Base-by-base conservation (phyloP, 2,797 vertebrate species). In the Anomalospiza imberbis region DNA sequence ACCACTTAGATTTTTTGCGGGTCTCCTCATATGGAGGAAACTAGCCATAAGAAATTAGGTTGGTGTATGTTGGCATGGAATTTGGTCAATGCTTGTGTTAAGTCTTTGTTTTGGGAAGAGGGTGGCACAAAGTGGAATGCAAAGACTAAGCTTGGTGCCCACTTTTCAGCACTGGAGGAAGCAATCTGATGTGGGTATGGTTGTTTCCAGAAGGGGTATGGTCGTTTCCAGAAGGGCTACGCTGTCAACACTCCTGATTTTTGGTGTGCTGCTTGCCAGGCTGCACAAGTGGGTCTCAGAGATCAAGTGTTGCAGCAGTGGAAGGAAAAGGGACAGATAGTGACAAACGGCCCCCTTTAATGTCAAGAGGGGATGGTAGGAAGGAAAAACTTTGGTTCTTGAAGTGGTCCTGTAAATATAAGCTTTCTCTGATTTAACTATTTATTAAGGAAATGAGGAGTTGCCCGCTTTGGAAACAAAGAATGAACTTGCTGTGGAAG, bases 201-300 rank as follows among this genome's bases (percentile, higher is more conserved):
- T 84, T 0, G 0, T 45, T 83, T 71, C 15, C 62, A 71, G 61
- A 21, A 74, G 24, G 32, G 10, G 13, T 9, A 4, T 1, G 1
- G 32, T 84, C 0, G 0, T 45, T 83, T 71, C 15, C 62, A 71
- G 61, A 21, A 74, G 24, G 32, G 10, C 26, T 22, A 0, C 0
- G 1, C 32, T 80, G 44, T 76, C 20, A 18, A 0, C 12, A 13
- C 17, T 12, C 17, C 24, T 82, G 20, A 17, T 40, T 73, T 81
- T 79, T 76, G 88, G 26, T 10, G 5, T 66, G 18, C n/a, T 2
- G 1, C 50, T 68, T 74, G 40, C 22, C n/a, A 32, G 71, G 60
- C 54, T 78, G 51, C 11, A 10, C 28, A 20, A 38, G 44, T 3
- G n/a, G 14, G 45, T 38, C 47, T 73, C 4, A 0, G 40, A 66